Evolutionary conservation across 2,113 vertebrate species (phyloP).

Genomic region (Lagopus leucura): DNA sequence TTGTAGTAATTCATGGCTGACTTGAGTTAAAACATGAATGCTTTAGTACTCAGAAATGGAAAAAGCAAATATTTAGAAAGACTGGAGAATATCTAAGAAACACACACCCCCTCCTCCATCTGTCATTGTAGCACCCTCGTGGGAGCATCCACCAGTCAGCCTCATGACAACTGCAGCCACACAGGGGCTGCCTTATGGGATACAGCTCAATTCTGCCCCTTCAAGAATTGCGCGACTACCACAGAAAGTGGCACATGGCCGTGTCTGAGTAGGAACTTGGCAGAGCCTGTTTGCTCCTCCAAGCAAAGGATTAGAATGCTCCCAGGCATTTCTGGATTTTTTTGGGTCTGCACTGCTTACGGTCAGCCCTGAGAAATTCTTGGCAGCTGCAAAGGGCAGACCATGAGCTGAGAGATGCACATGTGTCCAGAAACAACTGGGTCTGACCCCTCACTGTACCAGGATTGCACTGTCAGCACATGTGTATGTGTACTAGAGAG

Average conservation of each 20-base stretch:
- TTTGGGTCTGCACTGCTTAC: background rate
- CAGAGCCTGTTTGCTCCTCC: background rate
- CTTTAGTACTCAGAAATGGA: background rate
- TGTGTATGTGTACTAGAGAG: background rate
- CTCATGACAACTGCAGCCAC: background rate
- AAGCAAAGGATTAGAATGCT: background rate
- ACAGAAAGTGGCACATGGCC: background rate
- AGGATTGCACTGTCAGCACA: background rate
- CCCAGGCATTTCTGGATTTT: background rate
- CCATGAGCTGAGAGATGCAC: background rate
- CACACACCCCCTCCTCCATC: background rate
- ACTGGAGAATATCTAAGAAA: background rate
- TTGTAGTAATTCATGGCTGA: background rate
- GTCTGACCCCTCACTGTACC: background rate
- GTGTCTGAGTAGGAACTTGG: background rate
- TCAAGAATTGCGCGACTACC: background rate
- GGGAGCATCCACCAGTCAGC: background rate
- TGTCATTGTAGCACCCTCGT: background rate
- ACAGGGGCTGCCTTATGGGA: background rate
- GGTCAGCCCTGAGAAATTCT: conserved; percentile 25
- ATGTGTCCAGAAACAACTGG: conserved; percentile 38
- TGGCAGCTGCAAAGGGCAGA: background rate
- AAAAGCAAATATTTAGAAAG: background rate
- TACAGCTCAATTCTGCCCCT: background rate
- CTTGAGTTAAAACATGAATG: background rate